phyloP scores from a whole-genome alignment of 2,797 vertebrate genomes.

The Echeneis naucrates region DNA sequence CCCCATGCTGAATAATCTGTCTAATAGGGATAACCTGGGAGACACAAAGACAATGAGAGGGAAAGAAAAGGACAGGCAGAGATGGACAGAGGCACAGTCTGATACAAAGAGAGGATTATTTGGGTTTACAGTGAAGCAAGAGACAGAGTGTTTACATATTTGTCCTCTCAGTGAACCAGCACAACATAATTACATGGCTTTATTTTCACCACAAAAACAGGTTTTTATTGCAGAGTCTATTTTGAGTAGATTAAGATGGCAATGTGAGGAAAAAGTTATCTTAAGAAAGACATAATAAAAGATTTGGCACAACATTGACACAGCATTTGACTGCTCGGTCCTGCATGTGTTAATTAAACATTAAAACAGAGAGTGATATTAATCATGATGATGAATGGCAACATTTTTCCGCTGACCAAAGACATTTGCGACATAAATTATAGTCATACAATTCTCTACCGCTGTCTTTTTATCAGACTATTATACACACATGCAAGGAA shows the following conservation, averaged over 20 bases:
- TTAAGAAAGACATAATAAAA: neutral
- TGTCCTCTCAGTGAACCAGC: neutral
- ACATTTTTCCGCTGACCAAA: constrained; percentile 12
- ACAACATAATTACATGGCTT: neutral
- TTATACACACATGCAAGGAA: neutral
- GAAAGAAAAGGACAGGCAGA: constrained; percentile 28
- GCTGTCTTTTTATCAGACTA: neutral
- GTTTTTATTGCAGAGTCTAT: constrained; percentile 1
- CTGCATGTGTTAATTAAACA: constrained; percentile 37
- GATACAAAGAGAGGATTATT: constrained; percentile 32
- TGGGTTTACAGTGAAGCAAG: constrained; percentile 13
- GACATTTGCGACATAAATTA: neutral
- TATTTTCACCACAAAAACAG: neutral
- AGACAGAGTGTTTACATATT: constrained; percentile 15
- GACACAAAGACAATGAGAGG: constrained; percentile 49
- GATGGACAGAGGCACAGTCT: constrained; percentile 17
- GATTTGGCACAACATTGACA: neutral
- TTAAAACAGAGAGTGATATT: constrained; percentile 18
- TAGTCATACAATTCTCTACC: neutral
- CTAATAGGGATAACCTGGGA: constrained; percentile 64
- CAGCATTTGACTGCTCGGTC: constrained; percentile 7
- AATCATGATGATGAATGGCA: constrained; percentile 34
- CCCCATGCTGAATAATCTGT: constrained; percentile 60
- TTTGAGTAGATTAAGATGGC: neutral
- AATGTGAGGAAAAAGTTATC: neutral